Conservation (phyloP, 35 echinoderm and acorn worm genomes). For the Eucidaris tribuloides region DNA sequence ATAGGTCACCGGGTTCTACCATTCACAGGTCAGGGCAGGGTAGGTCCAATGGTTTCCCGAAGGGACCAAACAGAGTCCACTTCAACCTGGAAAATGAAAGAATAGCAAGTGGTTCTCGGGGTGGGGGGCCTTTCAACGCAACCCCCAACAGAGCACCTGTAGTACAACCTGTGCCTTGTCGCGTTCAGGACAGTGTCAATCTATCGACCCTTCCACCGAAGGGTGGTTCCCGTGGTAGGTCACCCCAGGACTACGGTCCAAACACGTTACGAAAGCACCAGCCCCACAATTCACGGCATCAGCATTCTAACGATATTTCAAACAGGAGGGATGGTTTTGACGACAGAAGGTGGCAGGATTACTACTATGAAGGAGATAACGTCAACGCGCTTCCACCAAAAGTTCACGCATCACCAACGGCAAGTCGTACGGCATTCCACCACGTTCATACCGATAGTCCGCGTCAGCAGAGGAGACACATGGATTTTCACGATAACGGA, state of each 20-base stretch:
- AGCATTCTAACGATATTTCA: background rate
- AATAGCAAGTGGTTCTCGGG: background rate
- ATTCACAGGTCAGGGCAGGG: background rate
- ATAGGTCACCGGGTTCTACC: background rate
- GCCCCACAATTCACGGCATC: background rate
- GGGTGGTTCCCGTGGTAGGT: constrained; percentile 4
- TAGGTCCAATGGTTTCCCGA: background rate
- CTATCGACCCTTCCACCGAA: constrained; percentile 2
- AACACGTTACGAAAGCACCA: background rate
- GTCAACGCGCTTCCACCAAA: no score
- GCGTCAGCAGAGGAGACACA: no score
- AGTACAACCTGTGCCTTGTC: constrained; percentile 10
- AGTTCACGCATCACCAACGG: no score
- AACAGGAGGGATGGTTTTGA: constrained; percentile 17
- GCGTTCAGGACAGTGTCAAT: background rate
- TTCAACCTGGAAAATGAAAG: background rate
- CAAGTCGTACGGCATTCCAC: no score
- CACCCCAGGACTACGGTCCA: background rate
- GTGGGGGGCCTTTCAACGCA: background rate
- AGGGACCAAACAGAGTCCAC: background rate
- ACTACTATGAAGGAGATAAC: no score
- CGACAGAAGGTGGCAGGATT: no score
- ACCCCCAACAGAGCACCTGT: background rate
- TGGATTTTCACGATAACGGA: no score
- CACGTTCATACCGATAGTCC: no score